Percentiles rank a stretch among this genome's conserved stretches.
Evolutionary conservation across 2,113 vertebrate species (phyloP).

Genomic region (Burhinus oedicnemus): DNA sequence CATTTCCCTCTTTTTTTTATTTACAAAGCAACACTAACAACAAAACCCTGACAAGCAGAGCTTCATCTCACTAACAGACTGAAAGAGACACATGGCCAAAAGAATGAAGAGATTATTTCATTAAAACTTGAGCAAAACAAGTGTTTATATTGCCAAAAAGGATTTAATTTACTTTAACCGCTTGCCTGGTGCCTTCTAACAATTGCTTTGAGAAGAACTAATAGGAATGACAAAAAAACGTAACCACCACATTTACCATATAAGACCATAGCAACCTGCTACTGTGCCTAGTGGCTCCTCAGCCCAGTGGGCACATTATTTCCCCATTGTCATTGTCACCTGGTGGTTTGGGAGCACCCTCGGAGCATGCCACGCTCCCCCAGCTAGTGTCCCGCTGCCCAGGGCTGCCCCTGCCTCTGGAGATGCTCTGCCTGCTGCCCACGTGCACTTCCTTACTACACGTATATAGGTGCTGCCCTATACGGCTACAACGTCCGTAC

Average conservation of each 20-base stretch:
- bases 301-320: fast-evolving
- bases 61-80: background rate
- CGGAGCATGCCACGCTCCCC: fast-evolving
- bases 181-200: background rate
- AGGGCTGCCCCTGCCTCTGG: background rate
- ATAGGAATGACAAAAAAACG: background rate
- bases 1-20: background rate
- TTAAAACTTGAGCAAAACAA: background rate
- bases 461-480: fast-evolving
- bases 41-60: background rate
- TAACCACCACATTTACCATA: background rate
- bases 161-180: background rate
- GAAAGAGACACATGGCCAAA: background rate
- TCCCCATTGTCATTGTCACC: background rate
- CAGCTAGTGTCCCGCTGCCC: background rate
- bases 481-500: fast-evolving
- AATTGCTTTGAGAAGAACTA: background rate
- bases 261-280: background rate
- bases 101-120: background rate
- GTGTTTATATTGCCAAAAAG: background rate
- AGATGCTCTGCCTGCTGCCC: background rate
- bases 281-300: background rate
- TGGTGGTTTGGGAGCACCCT: background rate
- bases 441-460: fast-evolving
- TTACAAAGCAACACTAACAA: background rate